Evolutionary conservation across 2,113 vertebrate species (phyloP).

Genomic region (Clinocottus analis): DNA sequence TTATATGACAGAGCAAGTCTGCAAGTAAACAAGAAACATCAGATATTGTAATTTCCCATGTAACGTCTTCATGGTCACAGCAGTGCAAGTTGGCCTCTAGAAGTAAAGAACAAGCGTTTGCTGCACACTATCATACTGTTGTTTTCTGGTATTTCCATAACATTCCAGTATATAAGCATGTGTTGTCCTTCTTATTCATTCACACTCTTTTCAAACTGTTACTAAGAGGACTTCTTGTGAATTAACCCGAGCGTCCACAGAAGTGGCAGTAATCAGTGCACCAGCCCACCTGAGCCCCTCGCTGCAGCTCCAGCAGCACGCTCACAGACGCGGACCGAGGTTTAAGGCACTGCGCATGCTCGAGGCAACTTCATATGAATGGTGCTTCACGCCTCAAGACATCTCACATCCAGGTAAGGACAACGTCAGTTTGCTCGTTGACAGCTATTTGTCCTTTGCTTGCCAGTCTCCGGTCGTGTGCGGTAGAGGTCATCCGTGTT

Average conservation of each 20-base stretch:
- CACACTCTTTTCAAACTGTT: neutral
- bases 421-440: neutral
- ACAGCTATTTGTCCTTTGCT: neutral
- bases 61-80: neutral
- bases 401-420: constrained; percentile 63
- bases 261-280: neutral
- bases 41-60: constrained; percentile 5
- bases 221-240: neutral
- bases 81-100: neutral
- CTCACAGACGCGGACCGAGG: neutral
- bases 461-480: neutral
- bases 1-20: constrained; percentile 33
- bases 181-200: neutral
- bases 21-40: constrained; percentile 60
- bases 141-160: neutral
- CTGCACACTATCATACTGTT: neutral
- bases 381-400: constrained; percentile 68
- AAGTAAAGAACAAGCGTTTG: neutral
- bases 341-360: constrained; percentile 68
- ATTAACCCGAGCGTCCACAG: neutral
- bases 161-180: neutral
- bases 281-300: constrained; percentile 43
- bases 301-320: constrained; percentile 3
- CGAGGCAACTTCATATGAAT: constrained; percentile 31
- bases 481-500: too few relatives aligned